These are phyloP conservation scores for Ceyx margarethae DNA, from an alignment of 2,113 vertebrate species.

Conservation along the genomic window DNA sequence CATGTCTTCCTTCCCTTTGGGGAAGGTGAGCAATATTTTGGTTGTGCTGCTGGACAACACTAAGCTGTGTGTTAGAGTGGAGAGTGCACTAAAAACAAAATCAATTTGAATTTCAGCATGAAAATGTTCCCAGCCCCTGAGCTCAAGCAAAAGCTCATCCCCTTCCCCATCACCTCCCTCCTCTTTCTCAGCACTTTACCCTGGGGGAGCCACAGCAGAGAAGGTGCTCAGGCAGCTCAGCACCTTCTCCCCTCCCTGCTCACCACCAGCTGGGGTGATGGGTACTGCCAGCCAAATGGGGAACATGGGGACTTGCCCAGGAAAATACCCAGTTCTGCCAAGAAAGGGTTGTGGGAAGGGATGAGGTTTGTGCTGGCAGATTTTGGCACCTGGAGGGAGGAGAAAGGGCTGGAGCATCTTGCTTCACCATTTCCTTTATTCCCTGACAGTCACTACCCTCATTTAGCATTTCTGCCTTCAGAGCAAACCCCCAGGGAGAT, in stretches of 20 bases:
- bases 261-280: rapidly evolving
- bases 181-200: background rate
- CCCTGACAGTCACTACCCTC: background rate
- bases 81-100: background rate
- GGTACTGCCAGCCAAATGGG: background rate
- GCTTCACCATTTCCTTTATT: background rate
- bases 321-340: background rate
- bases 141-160: rapidly evolving
- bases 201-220: background rate
- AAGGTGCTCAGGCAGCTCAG: background rate
- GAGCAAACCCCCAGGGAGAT: background rate
- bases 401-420: background rate
- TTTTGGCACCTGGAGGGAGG: background rate
- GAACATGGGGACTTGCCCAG: rapidly evolving
- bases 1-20: background rate
- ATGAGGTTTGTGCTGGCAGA: background rate
- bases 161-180: background rate
- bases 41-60: background rate
- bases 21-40: background rate
- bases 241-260: background rate
- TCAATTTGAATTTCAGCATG: background rate
- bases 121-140: background rate
- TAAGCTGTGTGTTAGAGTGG: background rate
- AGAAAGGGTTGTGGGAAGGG: background rate
- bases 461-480: background rate